A percentile compares a stretch with the other conserved stretches of the same genome.
Conservation (phyloP, 2,113 vertebrate species). For the Phocoena phocoena region DNA sequence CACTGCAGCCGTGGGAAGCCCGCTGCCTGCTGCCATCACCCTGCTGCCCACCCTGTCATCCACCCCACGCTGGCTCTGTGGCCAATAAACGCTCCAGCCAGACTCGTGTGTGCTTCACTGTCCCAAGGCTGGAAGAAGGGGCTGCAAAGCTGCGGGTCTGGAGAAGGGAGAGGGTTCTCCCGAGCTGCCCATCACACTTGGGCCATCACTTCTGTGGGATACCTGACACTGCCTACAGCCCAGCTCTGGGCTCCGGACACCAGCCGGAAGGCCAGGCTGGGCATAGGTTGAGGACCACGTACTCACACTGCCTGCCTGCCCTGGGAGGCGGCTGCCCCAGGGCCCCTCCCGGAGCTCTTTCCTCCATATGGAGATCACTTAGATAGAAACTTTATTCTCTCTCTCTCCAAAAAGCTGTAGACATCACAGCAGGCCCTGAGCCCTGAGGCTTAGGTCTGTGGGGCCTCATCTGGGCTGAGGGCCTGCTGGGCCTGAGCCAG, state of each 20-base stretch:
- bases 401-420: neutral
- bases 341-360: neutral
- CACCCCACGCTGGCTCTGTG: accelerated
- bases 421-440: neutral
- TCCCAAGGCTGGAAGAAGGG: neutral
- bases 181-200: neutral
- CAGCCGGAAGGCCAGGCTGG: neutral
- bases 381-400: conserved; percentile 61
- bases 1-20: accelerated
- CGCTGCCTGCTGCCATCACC: neutral
- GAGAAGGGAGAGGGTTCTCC: neutral
- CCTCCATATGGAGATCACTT: neutral
- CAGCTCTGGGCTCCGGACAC: neutral
- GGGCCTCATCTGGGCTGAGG: neutral
- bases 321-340: accelerated
- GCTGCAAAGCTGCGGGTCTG: neutral
- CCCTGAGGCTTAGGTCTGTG: neutral
- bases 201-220: neutral
- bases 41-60: neutral
- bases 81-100: neutral
- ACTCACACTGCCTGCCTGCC: neutral
- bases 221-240: neutral
- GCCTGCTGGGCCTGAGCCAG: neutral
- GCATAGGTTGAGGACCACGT: accelerated
- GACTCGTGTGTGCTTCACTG: neutral